Percentiles rank a stretch among this genome's conserved stretches.
Evolutionary conservation across 2,113 vertebrate species (phyloP).

Genomic region (Hyla sarda): DNA sequence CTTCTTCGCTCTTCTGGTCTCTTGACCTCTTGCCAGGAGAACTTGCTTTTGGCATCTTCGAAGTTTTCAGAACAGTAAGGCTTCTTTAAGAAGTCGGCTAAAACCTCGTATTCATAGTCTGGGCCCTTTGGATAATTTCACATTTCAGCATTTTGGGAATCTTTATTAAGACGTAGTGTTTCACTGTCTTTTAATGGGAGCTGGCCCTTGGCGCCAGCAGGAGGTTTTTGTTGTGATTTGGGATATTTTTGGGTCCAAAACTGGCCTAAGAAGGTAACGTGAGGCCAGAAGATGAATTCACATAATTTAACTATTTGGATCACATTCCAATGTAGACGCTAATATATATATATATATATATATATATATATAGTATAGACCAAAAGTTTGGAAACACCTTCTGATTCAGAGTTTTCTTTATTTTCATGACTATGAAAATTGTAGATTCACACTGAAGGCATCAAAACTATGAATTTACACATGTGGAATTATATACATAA

Average conservation of each 20-base stretch:
- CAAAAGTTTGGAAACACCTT: too few relatives aligned
- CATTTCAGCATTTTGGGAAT: not conserved
- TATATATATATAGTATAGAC: too few relatives aligned
- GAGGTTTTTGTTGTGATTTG: not conserved
- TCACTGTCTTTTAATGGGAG: not conserved
- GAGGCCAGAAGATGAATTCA: not conserved
- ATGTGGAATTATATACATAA: too few relatives aligned
- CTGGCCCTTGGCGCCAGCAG: not conserved
- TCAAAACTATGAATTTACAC: too few relatives aligned
- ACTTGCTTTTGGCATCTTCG: constrained; percentile 5
- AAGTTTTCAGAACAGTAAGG: constrained; percentile 26
- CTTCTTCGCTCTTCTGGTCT: not conserved
- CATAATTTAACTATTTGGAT: not conserved
- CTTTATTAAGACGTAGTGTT: not conserved
- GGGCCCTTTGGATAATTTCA: not conserved
- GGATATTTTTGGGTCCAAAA: not conserved
- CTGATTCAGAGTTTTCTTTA: too few relatives aligned
- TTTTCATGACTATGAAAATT: too few relatives aligned
- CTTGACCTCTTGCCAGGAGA: constrained; percentile 35
- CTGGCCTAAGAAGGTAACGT: not conserved
- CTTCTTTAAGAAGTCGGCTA: constrained; percentile 22
- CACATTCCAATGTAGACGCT: not conserved
- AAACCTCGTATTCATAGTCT: constrained; percentile 4
- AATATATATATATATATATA: too few relatives aligned
- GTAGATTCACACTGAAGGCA: too few relatives aligned